phyloP scores from a whole-genome alignment of 2,797 vertebrate genomes.

The Neosalanx taihuensis region DNA sequence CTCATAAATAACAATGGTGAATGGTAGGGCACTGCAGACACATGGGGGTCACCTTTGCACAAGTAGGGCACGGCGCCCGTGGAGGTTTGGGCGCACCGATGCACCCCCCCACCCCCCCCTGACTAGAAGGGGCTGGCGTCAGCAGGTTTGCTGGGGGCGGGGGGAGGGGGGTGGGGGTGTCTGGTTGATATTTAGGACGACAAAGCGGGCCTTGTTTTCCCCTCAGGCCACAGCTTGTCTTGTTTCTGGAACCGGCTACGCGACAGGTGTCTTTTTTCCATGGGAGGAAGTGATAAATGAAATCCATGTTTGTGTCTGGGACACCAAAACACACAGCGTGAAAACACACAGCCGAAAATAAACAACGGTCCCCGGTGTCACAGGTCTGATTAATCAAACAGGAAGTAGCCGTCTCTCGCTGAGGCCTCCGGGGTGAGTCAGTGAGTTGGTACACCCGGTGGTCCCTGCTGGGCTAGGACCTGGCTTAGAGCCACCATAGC shows the following conservation, averaged over 20 bases:
- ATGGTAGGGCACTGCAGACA: constrained; percentile 60
- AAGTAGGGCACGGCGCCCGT: constrained; percentile 63
- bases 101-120: constrained; percentile 25
- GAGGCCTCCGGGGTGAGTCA: constrained; percentile 8
- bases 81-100: constrained; percentile 61
- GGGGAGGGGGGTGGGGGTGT: constrained; percentile 3
- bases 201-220: constrained; percentile 49
- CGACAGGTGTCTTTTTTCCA: constrained; percentile 69
- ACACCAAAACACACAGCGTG: constrained; percentile 31
- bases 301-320: constrained; percentile 59
- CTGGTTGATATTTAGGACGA: constrained; percentile 66
- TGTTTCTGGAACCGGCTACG: constrained; percentile 41
- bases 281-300: constrained; percentile 68
- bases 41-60: constrained; percentile 69
- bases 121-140: constrained; percentile 57
- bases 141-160: constrained; percentile 54
- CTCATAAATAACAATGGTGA: constrained; percentile 72
- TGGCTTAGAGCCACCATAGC: not conserved
- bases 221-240: constrained; percentile 48
- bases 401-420: constrained; percentile 41
- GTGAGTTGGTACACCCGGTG: not conserved
- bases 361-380: constrained; percentile 48
- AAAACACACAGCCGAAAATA: constrained; percentile 56
- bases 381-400: constrained; percentile 59
- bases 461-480: not conserved